A percentile compares a stretch with the other conserved stretches of the same genome.
phyloP scores from a whole-genome alignment of 1,140 invertebrate genomes.

The Danaus melanippus region DNA sequence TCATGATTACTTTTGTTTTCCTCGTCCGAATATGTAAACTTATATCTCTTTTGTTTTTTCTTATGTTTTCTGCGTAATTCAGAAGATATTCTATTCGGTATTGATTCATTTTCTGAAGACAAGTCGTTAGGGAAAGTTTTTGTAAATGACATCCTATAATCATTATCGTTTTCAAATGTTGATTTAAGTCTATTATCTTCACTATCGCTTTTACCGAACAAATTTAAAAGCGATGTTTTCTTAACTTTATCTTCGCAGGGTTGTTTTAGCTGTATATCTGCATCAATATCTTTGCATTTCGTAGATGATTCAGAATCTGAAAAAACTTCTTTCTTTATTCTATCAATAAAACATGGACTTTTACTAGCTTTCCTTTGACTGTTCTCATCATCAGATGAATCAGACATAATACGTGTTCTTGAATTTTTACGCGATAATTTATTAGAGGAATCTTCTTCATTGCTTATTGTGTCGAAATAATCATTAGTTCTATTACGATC shows the following conservation, averaged over 20 bases:
- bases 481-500: slow-evolving; percentile 56
- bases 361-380: slow-evolving; percentile 54
- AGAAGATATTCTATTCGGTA: slow-evolving; percentile 42
- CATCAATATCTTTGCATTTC: slow-evolving; percentile 30
- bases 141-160: slow-evolving; percentile 40
- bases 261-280: slow-evolving; percentile 38
- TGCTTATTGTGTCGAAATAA: slow-evolving; percentile 40
- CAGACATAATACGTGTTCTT: slow-evolving; percentile 74
- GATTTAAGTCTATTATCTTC: slow-evolving; percentile 58
- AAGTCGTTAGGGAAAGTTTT: slow-evolving; percentile 60
- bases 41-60: slow-evolving; percentile 86
- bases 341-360: slow-evolving; percentile 49
- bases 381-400: slow-evolving; percentile 73
- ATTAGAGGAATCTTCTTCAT: slow-evolving; percentile 61
- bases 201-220: slow-evolving; percentile 63
- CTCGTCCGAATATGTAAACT: slow-evolving; percentile 76
- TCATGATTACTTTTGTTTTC: slow-evolving; percentile 61
- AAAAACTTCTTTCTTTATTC: slow-evolving; percentile 59
- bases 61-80: slow-evolving; percentile 84
- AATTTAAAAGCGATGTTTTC: slow-evolving; percentile 55
- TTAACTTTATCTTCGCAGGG: slow-evolving; percentile 58
- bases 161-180: slow-evolving; percentile 37
- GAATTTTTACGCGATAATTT: slow-evolving; percentile 72
- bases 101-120: slow-evolving; percentile 73
- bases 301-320: slow-evolving; percentile 67